Evolutionary conservation across 2,113 vertebrate species (phyloP).

Genomic region (Melanerpes formicivorus): DNA sequence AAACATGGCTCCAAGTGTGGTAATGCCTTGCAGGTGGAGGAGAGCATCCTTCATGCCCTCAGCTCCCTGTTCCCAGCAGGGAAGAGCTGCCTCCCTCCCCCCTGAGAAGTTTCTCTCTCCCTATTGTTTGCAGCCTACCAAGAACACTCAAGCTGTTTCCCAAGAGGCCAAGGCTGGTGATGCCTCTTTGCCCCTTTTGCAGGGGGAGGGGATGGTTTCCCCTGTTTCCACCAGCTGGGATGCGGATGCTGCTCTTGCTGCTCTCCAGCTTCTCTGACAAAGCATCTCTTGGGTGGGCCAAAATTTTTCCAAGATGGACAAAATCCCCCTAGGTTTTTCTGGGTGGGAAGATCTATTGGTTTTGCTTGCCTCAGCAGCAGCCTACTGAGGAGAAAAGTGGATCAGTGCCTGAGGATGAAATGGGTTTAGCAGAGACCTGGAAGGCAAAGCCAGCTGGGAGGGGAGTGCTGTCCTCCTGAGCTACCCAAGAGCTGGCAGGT

Average conservation of each 20-base stretch:
- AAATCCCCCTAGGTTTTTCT: not conserved
- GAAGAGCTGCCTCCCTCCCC: no score
- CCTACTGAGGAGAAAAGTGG: not conserved
- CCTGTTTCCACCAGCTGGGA: not conserved
- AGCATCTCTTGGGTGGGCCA: conserved; percentile 24
- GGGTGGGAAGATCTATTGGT: not conserved
- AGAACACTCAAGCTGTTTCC: not conserved
- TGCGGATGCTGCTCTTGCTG: not conserved
- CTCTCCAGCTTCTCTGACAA: not conserved
- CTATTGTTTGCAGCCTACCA: not conserved
- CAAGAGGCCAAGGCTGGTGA: accelerated
- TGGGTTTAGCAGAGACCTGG: conserved; percentile 62
- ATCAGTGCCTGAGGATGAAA: not conserved
- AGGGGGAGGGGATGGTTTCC: not conserved
- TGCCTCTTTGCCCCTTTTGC: not conserved
- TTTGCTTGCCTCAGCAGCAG: not conserved
- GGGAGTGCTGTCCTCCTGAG: not conserved
- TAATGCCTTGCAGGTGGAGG: not conserved
- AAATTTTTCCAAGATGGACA: not conserved
- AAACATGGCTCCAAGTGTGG: accelerated
- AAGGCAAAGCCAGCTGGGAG: not conserved
- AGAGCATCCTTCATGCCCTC: not conserved
- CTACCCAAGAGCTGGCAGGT: not conserved
- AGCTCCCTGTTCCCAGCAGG: not conserved
- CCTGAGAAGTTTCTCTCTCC: not conserved